Conservation (phyloP, 1,140 invertebrate genomes). For the Chelonus insularis region DNA sequence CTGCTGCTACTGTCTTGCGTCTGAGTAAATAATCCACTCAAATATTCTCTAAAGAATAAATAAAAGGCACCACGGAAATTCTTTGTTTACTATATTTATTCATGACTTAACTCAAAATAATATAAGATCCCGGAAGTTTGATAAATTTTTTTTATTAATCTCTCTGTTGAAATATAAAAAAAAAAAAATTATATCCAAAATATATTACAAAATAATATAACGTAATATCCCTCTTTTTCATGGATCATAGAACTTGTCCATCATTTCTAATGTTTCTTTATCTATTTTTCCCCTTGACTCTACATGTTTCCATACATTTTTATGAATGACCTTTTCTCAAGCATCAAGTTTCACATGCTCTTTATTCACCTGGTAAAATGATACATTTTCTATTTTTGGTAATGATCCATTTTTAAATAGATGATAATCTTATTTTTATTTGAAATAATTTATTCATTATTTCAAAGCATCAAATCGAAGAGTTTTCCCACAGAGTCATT, state of each 20-base stretch:
- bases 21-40: constrained; percentile 14
- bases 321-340: constrained; percentile 32
- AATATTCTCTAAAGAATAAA: neutral
- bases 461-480: too few relatives aligned
- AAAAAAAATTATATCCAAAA: neutral
- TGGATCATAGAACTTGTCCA: constrained; percentile 35
- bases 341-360: constrained; percentile 38
- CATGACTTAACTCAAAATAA: neutral
- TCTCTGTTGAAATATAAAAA: neutral
- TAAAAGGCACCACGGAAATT: neutral
- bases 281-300: constrained; percentile 7
- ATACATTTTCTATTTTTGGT: constrained; percentile 31
- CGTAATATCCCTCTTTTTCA: constrained; percentile 25
- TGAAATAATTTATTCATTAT: neutral
- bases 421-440: neutral
- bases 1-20: constrained; percentile 4
- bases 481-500: too few relatives aligned
- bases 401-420: neutral
- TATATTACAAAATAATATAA: neutral
- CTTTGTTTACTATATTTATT: neutral
- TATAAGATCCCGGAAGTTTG: constrained; percentile 10
- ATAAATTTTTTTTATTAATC: constrained; percentile 24
- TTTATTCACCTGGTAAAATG: constrained; percentile 40
- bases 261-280: constrained; percentile 3
- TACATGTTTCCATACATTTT: constrained; percentile 16